Percentiles rank a stretch among this genome's conserved stretches.
phyloP scores from a whole-genome alignment of 2,113 vertebrate genomes.

The Acanthisitta chloris region DNA sequence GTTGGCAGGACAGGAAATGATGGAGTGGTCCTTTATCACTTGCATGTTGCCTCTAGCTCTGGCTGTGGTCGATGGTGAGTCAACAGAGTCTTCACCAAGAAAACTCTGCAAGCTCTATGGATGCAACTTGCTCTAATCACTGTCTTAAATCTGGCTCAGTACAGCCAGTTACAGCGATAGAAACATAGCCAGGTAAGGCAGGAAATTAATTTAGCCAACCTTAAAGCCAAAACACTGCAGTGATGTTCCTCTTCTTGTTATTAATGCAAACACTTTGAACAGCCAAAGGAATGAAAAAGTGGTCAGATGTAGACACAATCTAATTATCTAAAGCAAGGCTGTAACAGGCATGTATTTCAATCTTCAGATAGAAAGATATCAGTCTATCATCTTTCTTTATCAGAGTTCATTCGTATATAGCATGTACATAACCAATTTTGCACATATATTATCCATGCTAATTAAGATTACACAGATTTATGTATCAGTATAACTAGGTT shows the following conservation, averaged over 20 bases:
- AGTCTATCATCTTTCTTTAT: not conserved
- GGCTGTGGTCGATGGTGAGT: not conserved
- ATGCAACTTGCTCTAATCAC: not conserved
- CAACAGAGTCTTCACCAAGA: not conserved
- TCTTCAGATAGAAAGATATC: not conserved
- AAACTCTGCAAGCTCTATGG: not conserved
- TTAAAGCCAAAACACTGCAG: not conserved
- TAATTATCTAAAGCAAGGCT: not conserved
- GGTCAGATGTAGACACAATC: not conserved
- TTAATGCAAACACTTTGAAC: not conserved
- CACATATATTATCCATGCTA: not conserved
- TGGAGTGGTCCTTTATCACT: not conserved
- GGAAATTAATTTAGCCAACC: not conserved
- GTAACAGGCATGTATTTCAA: not conserved
- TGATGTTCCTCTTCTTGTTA: not conserved
- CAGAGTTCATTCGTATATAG: not conserved
- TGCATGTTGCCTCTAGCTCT: rapidly evolving
- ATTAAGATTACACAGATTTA: not conserved
- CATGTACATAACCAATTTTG: not conserved
- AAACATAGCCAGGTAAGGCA: not conserved
- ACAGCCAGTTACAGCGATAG: not conserved
- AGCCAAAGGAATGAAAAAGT: not conserved
- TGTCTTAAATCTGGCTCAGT: not conserved
- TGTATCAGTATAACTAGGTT: not conserved
- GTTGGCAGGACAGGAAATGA: not conserved